Base-by-base conservation (phyloP, 2,113 vertebrate species). In the Puffinus mauretanicus region DNA sequence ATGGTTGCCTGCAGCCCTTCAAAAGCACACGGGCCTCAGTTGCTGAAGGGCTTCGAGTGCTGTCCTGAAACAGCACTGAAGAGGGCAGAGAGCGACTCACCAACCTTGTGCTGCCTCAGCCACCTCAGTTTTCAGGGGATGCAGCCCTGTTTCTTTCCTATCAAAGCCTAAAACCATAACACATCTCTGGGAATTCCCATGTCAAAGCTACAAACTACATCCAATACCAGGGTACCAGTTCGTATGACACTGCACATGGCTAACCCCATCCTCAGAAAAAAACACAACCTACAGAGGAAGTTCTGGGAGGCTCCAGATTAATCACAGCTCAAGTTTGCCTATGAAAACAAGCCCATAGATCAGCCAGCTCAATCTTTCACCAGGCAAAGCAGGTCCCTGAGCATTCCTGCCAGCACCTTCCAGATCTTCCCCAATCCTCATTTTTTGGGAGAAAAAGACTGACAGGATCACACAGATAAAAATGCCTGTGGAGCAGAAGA, bases 11-110 rank as follows among this genome's bases (percentile, higher is more conserved):
- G 22, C 32, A 64, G 47, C 47, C 24, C 42, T 85, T 54, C 16
- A 4, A 81, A 88, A 82, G 55, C 10, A 1, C 25, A 26, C 0
- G 1, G 14, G 17, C 6, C n/a, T 62, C 51, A 19, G 21, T 9
- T 80, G 40, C 40, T 70, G 40, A 8, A 58, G 13, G 27, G 21
- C 16, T 85, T 30, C 0, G 0, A 72, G 25, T 40, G 36, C 29
- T n/a, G 24, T 38, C 46, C 64, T 62, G 26, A 72, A 88, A 58
- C 38, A 72, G 26, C 49, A 21, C 26, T 66, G 42, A 60, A 60
- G 25, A 82, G 13, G 10, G 22, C 11, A 67, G 52, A 78, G 16
- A 9, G 22, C 1, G 1, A n/a, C 49, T 70, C 69, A 20, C 6
- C 83, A 87, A 32, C 7, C 12, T 55, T 11, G 2, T 16, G 9